Evolutionary conservation across 2,113 vertebrate species (phyloP).

Genomic region (Rhabdomys dilectus): DNA sequence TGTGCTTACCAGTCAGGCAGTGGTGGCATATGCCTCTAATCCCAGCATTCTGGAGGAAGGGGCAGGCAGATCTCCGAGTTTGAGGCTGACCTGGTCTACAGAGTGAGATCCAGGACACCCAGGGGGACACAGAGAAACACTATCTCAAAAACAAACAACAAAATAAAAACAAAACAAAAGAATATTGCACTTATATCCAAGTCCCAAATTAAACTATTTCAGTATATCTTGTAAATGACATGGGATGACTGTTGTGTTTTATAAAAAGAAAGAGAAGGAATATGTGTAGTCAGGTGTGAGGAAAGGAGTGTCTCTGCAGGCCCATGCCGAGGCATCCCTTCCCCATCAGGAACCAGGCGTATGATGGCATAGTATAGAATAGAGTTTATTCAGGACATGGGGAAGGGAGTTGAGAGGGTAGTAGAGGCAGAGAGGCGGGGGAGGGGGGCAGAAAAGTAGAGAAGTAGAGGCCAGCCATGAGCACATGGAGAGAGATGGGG

Average conservation of each 20-base stretch:
- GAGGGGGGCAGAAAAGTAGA: no score
- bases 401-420: no score
- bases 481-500: no score
- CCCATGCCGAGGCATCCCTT: no score
- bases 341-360: no score
- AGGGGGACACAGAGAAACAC: background rate
- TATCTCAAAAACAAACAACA: background rate
- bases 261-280: no score
- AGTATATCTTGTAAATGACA: conserved; percentile 11
- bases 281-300: no score
- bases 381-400: no score
- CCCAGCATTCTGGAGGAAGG: background rate
- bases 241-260: background rate
- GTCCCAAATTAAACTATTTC: conserved; percentile 25
- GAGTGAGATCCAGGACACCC: background rate
- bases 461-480: no score
- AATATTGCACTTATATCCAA: conserved; percentile 40
- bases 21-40: background rate
- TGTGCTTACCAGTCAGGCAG: background rate
- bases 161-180: background rate
- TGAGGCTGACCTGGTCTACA: background rate
- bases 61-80: background rate
- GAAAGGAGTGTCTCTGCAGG: no score
- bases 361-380: no score
- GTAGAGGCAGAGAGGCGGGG: no score